Percentiles rank a stretch among this genome's conserved stretches.
Conservation (phyloP, 2,888 invertebrate genomes). For the Acanthosepion pharaonis region DNA sequence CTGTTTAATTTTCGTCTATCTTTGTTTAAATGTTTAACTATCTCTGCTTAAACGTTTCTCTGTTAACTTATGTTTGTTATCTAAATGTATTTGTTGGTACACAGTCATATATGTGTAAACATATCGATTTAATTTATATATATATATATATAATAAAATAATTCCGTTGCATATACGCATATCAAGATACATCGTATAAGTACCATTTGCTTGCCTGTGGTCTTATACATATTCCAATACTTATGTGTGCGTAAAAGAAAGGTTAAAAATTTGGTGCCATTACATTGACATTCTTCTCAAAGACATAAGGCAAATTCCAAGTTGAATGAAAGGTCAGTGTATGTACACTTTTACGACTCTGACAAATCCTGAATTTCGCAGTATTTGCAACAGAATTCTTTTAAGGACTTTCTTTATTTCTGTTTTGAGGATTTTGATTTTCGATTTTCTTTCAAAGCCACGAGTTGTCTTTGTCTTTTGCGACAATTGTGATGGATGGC, state of each 20-base stretch:
- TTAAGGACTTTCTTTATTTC: background rate
- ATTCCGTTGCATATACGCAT: background rate
- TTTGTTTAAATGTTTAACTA: no score
- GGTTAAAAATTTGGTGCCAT: background rate
- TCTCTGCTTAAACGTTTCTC: no score
- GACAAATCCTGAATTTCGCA: background rate
- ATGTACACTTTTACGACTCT: background rate
- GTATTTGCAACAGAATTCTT: background rate
- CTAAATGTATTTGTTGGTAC: no score
- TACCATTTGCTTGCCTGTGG: background rate
- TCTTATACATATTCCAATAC: background rate
- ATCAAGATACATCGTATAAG: background rate
- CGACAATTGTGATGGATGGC: conserved; percentile 6
- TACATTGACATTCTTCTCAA: background rate
- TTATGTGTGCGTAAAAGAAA: background rate
- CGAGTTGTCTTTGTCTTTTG: background rate
- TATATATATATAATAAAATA: background rate
- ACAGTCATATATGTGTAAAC: no score
- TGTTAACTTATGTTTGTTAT: no score
- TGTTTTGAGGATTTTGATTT: background rate
- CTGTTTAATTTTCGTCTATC: no score
- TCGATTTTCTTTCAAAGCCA: background rate
- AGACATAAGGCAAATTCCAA: background rate
- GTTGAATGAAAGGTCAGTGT: background rate
- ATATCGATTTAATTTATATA: background rate